Conservation (phyloP, 2,113 vertebrate genomes). For the Poecile atricapillus region DNA sequence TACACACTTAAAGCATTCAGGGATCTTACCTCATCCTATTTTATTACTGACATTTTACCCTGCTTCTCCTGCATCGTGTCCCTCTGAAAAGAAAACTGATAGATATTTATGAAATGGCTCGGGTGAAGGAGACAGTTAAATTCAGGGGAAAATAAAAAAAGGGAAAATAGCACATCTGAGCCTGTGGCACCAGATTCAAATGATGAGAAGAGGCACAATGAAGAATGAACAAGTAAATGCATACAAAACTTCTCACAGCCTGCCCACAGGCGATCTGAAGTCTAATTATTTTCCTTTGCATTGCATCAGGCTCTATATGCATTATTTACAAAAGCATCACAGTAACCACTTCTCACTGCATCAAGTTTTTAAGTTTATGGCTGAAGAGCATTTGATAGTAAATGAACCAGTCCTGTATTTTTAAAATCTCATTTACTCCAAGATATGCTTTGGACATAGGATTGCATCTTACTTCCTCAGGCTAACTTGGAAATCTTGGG, state of each 20-base stretch:
- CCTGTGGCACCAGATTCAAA: background rate
- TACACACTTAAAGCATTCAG: background rate
- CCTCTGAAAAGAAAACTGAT: background rate
- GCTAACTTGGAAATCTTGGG: background rate
- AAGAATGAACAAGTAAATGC: background rate
- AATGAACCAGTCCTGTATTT: background rate
- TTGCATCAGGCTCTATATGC: background rate
- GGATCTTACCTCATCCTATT: background rate
- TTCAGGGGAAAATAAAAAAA: background rate
- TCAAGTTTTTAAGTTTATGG: background rate
- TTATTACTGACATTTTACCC: background rate
- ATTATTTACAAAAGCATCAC: constrained; percentile 19
- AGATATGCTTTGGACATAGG: background rate
- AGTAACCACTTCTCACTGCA: background rate
- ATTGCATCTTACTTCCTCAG: background rate
- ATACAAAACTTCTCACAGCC: background rate
- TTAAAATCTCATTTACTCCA: background rate
- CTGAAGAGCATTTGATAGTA: background rate
- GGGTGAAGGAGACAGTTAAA: background rate
- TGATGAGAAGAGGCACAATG: background rate
- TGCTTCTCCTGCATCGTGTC: background rate
- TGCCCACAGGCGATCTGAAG: background rate
- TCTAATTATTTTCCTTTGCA: background rate
- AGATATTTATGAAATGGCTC: background rate
- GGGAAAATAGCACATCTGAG: background rate